Percentiles rank a stretch among this genome's conserved stretches.
phyloP scores from a whole-genome alignment of 2,797 vertebrate species.

The Pseudochromis fuscus region DNA sequence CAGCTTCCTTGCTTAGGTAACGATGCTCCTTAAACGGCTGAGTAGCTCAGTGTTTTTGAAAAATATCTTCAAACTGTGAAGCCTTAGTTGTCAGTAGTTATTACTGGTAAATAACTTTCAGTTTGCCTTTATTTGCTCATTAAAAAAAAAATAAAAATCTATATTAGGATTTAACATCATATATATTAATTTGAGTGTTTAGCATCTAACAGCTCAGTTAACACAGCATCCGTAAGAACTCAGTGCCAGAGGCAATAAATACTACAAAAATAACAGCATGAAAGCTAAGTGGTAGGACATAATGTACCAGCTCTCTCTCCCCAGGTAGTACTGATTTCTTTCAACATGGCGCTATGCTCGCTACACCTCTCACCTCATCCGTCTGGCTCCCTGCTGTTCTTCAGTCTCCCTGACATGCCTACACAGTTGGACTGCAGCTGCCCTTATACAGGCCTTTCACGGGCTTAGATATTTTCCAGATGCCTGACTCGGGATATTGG shows the following conservation, averaged over 20 bases:
- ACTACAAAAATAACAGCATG: conserved; percentile 60
- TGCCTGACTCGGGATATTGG: conserved; percentile 64
- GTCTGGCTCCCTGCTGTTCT: conserved; percentile 73
- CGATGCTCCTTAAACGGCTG: conserved; percentile 11
- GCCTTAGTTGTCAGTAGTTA: not conserved
- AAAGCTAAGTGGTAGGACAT: conserved; percentile 69
- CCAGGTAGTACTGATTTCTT: conserved; percentile 72
- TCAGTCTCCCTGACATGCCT: conserved; percentile 68
- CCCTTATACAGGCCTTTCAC: conserved; percentile 61
- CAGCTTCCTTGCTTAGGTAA: conserved; percentile 7
- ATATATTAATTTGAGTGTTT: conserved; percentile 47
- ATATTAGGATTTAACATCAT: conserved; percentile 36
- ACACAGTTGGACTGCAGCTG: conserved; percentile 72
- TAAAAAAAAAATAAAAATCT: conserved; percentile 29
- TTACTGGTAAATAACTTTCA: not conserved
- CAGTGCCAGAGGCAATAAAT: conserved; percentile 64
- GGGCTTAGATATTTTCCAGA: conserved; percentile 75
- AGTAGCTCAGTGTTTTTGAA: conserved; percentile 4
- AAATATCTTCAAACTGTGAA: conserved; percentile 3
- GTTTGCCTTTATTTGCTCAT: conserved; percentile 20
- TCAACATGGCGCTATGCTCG: conserved; percentile 67
- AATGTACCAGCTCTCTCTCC: conserved; percentile 65
- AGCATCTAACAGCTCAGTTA: conserved; percentile 51
- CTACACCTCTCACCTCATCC: conserved; percentile 73
- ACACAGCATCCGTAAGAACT: conserved; percentile 45